Evolutionary conservation across 2,888 invertebrate species (phyloP).

Genomic region (Anticlea derivata): DNA sequence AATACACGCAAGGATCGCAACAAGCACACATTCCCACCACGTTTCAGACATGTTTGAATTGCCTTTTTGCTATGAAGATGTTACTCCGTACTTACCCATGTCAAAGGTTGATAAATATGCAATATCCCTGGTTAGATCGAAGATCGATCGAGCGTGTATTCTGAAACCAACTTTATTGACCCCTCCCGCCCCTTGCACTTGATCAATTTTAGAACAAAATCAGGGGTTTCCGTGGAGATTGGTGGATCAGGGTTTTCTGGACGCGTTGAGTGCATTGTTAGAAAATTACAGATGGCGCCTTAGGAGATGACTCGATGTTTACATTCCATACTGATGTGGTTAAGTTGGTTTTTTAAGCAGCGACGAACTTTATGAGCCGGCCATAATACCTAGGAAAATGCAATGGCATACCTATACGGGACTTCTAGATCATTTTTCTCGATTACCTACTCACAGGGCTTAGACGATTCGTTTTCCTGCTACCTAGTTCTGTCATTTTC

Average conservation of each 20-base stretch:
- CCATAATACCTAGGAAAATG: no score
- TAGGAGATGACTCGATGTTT: constrained; percentile 77
- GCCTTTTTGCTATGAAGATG: constrained; percentile 75
- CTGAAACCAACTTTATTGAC: constrained; percentile 45
- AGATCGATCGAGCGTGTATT: constrained; percentile 77
- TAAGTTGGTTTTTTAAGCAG: constrained; percentile 21
- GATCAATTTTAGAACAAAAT: background rate
- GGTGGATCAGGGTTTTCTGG: constrained; percentile 53
- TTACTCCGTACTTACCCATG: constrained; percentile 79
- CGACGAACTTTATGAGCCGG: no score
- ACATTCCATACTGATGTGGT: constrained; percentile 73
- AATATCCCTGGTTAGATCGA: constrained; percentile 75
- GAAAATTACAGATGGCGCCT: constrained; percentile 84
- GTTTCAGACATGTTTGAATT: constrained; percentile 69
- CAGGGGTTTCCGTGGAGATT: constrained; percentile 21
- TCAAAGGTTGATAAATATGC: constrained; percentile 84
- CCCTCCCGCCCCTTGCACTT: constrained; percentile 32
- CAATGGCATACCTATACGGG: no score
- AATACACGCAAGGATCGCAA: background rate
- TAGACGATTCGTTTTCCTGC: no score
- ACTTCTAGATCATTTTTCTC: no score
- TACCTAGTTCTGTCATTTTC: no score
- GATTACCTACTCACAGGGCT: no score
- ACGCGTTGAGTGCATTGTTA: constrained; percentile 70
- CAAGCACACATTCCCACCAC: constrained; percentile 44